A percentile compares a stretch with the other conserved stretches of the same genome.
Conservation (phyloP, 2,888 invertebrate genomes). For the Dendrolimus houi region DNA sequence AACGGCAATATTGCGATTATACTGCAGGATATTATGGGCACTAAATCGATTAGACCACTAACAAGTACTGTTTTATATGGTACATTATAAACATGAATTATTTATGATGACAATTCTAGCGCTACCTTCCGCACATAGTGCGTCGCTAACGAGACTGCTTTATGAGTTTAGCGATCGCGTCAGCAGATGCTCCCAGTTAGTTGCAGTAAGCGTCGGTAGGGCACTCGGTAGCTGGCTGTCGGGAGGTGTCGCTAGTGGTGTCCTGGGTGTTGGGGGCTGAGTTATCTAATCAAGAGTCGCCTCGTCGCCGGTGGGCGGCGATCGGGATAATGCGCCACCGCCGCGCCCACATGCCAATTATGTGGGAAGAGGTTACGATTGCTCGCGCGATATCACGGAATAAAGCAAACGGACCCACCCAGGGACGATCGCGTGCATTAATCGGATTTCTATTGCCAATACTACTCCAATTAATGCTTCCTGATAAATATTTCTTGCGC, state of each 20-base stretch:
- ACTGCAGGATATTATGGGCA: neutral
- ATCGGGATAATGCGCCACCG: slow-evolving; percentile 63
- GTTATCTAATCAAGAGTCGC: slow-evolving; percentile 66
- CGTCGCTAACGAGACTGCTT: slow-evolving; percentile 26
- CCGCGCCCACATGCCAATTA: slow-evolving; percentile 74
- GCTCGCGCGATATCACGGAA: slow-evolving; percentile 51
- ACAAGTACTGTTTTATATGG: neutral
- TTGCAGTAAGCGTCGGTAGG: slow-evolving; percentile 26
- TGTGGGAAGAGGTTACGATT: slow-evolving; percentile 73
- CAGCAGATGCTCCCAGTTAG: slow-evolving; percentile 28
- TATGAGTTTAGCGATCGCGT: slow-evolving; percentile 28
- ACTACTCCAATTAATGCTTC: slow-evolving; percentile 51
- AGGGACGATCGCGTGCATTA: slow-evolving; percentile 49
- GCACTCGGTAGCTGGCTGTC: slow-evolving; percentile 2
- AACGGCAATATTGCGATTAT: neutral
- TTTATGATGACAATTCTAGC: slow-evolving; percentile 11
- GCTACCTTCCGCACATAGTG: slow-evolving; percentile 11
- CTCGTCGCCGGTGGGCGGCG: slow-evolving; percentile 68
- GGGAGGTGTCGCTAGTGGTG: slow-evolving; percentile 40
- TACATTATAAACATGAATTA: neutral
- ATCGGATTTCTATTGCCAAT: slow-evolving; percentile 58
- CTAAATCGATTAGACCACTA: neutral
- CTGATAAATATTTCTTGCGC: slow-evolving; percentile 29
- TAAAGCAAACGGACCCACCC: slow-evolving; percentile 55
- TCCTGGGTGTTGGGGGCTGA: slow-evolving; percentile 48